Evolutionary conservation across 2,113 vertebrate genomes (phyloP), one percentile per base, ranked within the genome.

Genomic region (Microtus oregoni): DNA sequence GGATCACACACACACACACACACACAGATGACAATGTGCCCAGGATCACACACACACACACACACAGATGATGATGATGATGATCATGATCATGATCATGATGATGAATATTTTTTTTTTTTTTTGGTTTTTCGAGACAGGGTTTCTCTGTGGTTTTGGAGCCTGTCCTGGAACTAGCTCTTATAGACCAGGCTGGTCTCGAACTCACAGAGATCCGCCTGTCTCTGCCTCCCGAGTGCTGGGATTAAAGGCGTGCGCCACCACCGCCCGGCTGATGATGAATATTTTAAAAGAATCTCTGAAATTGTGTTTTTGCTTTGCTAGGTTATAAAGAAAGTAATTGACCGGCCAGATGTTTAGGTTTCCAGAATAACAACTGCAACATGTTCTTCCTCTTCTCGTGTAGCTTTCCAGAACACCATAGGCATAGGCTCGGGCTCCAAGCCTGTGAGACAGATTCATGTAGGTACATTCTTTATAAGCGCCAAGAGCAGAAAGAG

Each of bases 331-430:
- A n/a, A 86, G 63, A 73, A 86, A 88, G 41, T 20, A 94, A 81
- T 70, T 28, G 58, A 30, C 22, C 26, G 44, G 4, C 19, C 89
- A 93, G 76, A 90, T 94, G 76, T 85, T 92, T 90, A 52, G 15
- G 81, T 90, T 96, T 88, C 92, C 77, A 77, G 44, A 70, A 4
- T 52, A 67, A 95, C 92, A 90, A 75, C 38, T 2, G 22, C 10
- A 88, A 86, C 38, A 24, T 55, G 10, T 22, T 58, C 52, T 55
- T 82, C 50, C 50, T n/a, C 20, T 26, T 61, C 35, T 52, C 20
- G 35, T 63, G 38, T 63, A 41, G 73, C 47, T 73, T 70, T 75
- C 63, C 32, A 73, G 24, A 61, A 20, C 44, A 28, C 78, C 0
- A 26, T 32, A 47, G 24, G 52, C 28, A 26, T 0, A 32, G 68